Base-by-base conservation (phyloP, 2,797 vertebrate species). In the Pyrocephalus nanus region DNA sequence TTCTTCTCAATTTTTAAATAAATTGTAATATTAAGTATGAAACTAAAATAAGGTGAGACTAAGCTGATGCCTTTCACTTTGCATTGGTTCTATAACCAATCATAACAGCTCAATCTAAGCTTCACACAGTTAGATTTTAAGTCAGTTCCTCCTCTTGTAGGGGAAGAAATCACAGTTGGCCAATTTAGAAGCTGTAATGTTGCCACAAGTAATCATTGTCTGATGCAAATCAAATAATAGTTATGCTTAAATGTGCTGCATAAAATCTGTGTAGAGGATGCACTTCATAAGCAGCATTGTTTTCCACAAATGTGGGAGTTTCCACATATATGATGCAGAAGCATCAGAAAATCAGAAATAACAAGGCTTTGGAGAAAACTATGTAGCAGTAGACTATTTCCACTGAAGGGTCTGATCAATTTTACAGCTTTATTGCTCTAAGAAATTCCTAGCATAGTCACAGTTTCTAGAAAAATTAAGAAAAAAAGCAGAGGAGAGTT, bases 191-290 rank as follows among this genome's bases (percentile, higher is more conserved):
- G 38, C 23, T 4, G 2, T 57, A 87, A 43, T 43, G 12, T 58
- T 86, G 47, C 21, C 15, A 1, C 15, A 61, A 75, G 27, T 82
- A 85, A 43, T 91, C n/a, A 65, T 12, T 87, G 18, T 30, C 50
- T 90, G 60, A 92, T 81, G 62, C 12, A 93, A 95, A 92, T 78
- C 16, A 84, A 92, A 75, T 74, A 86, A 90, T 50, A 86, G 4
- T 36, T 78, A 78, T 43, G 14, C 15, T 84, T 75, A 79, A 72
- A 86, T 34, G 15, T 65, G 23, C 25, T 50, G 8, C n/a, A 57
- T 72, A 70, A 86, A 85, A 47, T 66, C 36, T 51, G 4, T 40
- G 2, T 15, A 66, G 32, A 66, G 8, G 13, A 78, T 43, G 14
- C 15, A 58, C 7, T 71, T 84, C 30, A 42, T 40, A 54, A 80